Evolutionary conservation across 2,888 invertebrate genomes (phyloP), one percentile per base, ranked within the genome.

Genomic region (Sinopyrophorus schimmeli): DNA sequence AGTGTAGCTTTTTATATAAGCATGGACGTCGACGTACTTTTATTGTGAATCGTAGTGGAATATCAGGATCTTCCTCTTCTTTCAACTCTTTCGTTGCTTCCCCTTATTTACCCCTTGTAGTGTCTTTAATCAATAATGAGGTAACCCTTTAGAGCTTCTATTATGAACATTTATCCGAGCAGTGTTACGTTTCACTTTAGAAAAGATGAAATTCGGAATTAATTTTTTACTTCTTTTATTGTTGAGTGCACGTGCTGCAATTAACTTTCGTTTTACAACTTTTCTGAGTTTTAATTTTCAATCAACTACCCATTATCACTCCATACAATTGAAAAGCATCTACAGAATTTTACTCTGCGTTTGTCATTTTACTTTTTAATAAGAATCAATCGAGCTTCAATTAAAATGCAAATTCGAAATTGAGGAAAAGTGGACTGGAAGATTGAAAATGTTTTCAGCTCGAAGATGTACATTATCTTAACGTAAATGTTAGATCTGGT

Each of bases 361-460:
- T 46, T 47, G 51, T 51, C 41, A 51, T 51, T 51, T 51, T 47
- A 38, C 51, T 41, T 51, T 53, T 50, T 53, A 55, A 53, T 56
- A 54, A 56, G 57, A 59, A 59, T 59, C 59, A 59, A 59, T 59
- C 55, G 54, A 59, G 57, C 57, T 59, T 57, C 57, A 57, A 59
- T 59, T 59, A 59, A 59, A 59, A 59, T 59, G 59, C 55, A 59
- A 59, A 59, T 59, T 42, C 34, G 32, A 31, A 51, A 51, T 51
- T 47, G 41, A 47, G 41, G 47, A 47, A 47, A 51, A 51, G 46
- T 38, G 46, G 44, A 35, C 34, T 40, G 41, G 46, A 40, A 51
- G 51, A 50, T 50, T 44, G 44, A 46, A 50, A 50, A 50, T 44
- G 46, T 46, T 41, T 40, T 46, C 38, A 39, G 39, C 49, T 38